Conservation (phyloP, 1,140 invertebrate species). For the Zaprionus vittiger region DNA sequence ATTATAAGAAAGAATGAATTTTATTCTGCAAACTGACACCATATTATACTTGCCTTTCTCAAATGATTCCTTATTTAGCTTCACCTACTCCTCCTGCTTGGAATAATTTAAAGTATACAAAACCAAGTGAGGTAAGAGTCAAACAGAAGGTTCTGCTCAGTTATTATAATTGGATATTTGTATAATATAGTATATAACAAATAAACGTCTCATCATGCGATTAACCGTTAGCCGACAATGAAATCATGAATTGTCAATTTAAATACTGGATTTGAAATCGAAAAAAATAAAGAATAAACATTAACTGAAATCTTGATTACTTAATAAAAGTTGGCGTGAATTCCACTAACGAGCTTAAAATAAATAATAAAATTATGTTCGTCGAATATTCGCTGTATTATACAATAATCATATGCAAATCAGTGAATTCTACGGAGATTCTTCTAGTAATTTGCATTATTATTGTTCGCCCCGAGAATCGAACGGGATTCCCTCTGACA, state of each 20-base stretch:
- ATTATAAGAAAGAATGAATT: no score
- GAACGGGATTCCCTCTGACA: slow-evolving; percentile 10
- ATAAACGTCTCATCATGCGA: neutral
- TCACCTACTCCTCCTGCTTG: no score
- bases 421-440: neutral
- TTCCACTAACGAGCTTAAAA: slow-evolving; percentile 11
- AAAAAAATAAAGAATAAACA: neutral
- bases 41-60: no score
- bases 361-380: slow-evolving; percentile 19
- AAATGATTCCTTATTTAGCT: no score
- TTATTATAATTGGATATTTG: neutral
- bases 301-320: neutral
- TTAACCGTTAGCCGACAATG: slow-evolving; percentile 8
- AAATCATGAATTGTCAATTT: neutral
- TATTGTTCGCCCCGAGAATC: neutral
- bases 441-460: slow-evolving; percentile 4
- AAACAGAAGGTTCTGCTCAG: neutral
- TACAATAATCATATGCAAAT: slow-evolving; percentile 22
- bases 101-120: no score
- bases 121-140: no score
- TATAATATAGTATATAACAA: neutral
- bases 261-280: neutral
- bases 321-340: slow-evolving; percentile 2
- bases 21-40: no score
- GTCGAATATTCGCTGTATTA: slow-evolving; percentile 9